These are phyloP conservation scores for Sinohyriopsis cumingii DNA, from an alignment of 2,888 invertebrate genomes.

Conservation along the genomic window DNA sequence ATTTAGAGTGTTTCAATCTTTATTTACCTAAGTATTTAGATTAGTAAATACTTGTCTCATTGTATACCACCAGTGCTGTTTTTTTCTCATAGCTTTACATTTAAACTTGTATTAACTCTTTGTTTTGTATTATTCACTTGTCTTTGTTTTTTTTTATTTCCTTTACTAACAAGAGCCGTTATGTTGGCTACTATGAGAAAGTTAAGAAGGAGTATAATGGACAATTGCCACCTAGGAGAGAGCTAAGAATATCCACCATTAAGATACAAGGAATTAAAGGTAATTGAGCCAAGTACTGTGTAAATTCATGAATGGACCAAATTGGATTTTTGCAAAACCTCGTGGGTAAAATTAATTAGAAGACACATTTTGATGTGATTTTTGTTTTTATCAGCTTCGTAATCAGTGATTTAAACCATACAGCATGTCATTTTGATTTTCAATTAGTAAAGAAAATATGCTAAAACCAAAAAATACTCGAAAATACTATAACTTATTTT, in stretches of 20 bases:
- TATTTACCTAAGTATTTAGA: too few species aligned
- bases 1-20: too few species aligned
- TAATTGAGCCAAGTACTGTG: slow-evolving; percentile 25
- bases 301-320: too few species aligned
- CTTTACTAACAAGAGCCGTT: slow-evolving; percentile 70
- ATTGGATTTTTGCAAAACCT: too few species aligned
- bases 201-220: slow-evolving; percentile 69
- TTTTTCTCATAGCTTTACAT: background rate
- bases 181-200: slow-evolving; percentile 74
- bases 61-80: background rate
- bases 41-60: background rate
- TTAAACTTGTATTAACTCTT: background rate
- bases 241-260: slow-evolving; percentile 67
- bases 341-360: too few species aligned
- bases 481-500: too few species aligned
- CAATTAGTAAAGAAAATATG: too few species aligned
- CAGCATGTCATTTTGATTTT: too few species aligned
- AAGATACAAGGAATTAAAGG: slow-evolving; percentile 70
- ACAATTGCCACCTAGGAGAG: slow-evolving; percentile 66
- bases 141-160: background rate
- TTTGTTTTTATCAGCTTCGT: too few species aligned
- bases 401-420: too few species aligned
- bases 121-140: background rate
- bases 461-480: too few species aligned
- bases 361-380: too few species aligned